Evolutionary conservation across 2,888 invertebrate species (phyloP), one percentile per base, ranked within the genome.

Genomic region (Leptogaster cylindrica): DNA sequence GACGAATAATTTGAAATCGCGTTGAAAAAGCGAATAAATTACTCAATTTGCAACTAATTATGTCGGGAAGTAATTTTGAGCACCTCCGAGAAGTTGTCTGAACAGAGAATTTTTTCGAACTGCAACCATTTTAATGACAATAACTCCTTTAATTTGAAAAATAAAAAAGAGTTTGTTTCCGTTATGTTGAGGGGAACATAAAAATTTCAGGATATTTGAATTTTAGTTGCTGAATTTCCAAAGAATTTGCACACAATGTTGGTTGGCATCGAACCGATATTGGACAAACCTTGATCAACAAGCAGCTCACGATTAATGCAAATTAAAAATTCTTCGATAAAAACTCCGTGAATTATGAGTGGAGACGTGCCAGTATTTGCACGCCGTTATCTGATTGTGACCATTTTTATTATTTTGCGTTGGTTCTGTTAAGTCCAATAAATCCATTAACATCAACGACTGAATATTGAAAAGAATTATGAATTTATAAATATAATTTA

Each of bases 401-500:
- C 23, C 50, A 6, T 7, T 27, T n/a, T 14, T 16, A n/a, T 14
- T 12, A 18, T 25, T 23, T n/a, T 25, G 2, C 23, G 28, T 14
- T 12, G n/a, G 27, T 10, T 50, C 50, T 8, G 31, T 31, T 31
- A 8, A 31, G 7, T 31, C 28, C 46, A 46, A 46, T 46, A 50
- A 25, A 50, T 50, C 28, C 50, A 50, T 27, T 50, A 25, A 23
- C 50, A 50, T 25, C 50, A 50, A 28, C 27, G 50, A 28, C 14
- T 50, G 50, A 23, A 27, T 27, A 50, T 50, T 25, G 16, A 25
- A 50, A 50, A 50, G 50, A 50, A 50, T 50, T 50, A 50, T 50
- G 23, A 50, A 50, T 50, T 50, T 28, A 50, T 50, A 50, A 50
- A 50, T 16, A 50, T 28, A 50, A 50, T 50, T 50, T 50, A 50